Conservation (phyloP, 1,140 invertebrate genomes). For the Holotrichia oblita region DNA sequence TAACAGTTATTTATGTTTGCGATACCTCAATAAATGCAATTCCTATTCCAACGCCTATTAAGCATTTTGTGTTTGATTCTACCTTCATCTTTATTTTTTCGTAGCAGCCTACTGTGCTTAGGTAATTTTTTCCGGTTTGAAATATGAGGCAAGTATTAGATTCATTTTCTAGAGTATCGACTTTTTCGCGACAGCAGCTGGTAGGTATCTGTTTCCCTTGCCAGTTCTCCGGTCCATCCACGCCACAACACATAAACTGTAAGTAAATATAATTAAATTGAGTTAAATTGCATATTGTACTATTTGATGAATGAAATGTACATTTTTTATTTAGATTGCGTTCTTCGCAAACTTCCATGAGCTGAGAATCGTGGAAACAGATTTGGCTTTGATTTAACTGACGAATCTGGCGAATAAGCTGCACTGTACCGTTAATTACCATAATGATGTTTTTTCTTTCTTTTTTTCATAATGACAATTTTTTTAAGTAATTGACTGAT, state of each 20-base stretch:
- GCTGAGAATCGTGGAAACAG: too few species aligned
- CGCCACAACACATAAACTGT: constrained; percentile 73
- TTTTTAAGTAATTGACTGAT: too few species aligned
- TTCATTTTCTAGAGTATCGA: background rate
- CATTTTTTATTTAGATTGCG: too few species aligned
- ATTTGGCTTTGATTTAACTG: too few species aligned
- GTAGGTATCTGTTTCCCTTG: constrained; percentile 51
- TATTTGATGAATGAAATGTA: too few species aligned
- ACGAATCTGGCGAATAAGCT: too few species aligned
- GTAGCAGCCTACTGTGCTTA: constrained; percentile 63
- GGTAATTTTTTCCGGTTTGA: constrained; percentile 19
- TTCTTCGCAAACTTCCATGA: too few species aligned
- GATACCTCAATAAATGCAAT: constrained; percentile 69
- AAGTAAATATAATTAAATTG: constrained; percentile 43
- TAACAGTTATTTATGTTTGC: constrained; percentile 19
- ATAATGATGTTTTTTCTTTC: too few species aligned
- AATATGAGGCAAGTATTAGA: constrained; percentile 36
- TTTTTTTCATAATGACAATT: too few species aligned
- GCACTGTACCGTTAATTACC: too few species aligned
- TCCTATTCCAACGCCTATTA: constrained; percentile 71
- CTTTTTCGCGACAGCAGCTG: constrained; percentile 5
- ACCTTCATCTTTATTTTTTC: constrained; percentile 64
- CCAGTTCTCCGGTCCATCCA: constrained; percentile 64
- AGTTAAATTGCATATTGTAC: too few species aligned
- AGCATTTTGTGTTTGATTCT: constrained; percentile 64